Evolutionary conservation across 2,888 invertebrate species (phyloP).

Genomic region (Drosophila paranaensis): DNA sequence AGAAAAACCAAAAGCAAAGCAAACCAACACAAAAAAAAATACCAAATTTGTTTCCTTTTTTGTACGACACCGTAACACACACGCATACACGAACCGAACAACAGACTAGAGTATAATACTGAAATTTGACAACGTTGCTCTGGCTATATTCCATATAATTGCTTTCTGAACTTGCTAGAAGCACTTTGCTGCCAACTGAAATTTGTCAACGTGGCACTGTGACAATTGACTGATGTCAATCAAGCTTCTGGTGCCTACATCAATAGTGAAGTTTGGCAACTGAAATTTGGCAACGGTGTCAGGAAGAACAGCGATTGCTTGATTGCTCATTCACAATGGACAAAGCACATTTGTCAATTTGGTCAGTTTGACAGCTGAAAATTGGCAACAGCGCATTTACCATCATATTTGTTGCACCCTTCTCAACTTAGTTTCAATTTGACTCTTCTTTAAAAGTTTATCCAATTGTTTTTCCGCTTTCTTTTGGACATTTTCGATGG

Average conservation of each 20-base stretch:
- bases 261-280: slow-evolving; percentile 13
- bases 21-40: slow-evolving; percentile 33
- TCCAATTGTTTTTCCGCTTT: background rate
- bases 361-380: background rate
- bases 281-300: background rate
- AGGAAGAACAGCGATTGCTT: background rate
- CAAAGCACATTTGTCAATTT: background rate
- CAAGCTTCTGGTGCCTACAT: background rate
- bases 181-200: background rate
- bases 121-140: background rate
- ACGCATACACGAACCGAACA: slow-evolving; percentile 19
- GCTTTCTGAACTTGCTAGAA: too few species aligned
- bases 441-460: background rate
- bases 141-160: background rate
- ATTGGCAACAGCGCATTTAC: slow-evolving; percentile 22
- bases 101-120: slow-evolving; percentile 4
- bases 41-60: slow-evolving; percentile 61
- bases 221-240: too few species aligned
- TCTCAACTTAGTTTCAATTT: background rate
- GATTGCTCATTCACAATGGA: background rate
- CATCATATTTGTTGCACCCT: background rate
- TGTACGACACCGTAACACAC: slow-evolving; percentile 31
- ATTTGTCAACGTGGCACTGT: background rate
- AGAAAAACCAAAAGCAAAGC: slow-evolving; percentile 37
- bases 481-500: background rate